phyloP scores from a whole-genome alignment of 2,888 invertebrate genomes.

The Dryobota labecula region DNA sequence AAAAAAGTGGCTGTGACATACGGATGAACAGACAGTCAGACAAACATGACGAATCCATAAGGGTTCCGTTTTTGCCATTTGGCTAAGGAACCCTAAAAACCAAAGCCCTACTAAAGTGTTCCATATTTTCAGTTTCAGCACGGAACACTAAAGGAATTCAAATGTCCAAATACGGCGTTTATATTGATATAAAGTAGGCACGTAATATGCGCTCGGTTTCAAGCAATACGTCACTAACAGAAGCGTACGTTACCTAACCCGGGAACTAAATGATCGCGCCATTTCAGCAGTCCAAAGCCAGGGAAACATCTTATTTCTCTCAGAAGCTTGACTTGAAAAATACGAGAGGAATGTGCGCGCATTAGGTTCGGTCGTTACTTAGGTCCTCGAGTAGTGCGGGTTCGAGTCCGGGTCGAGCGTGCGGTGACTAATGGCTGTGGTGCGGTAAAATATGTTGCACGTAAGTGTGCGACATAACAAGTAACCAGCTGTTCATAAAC shows the following conservation, averaged over 20 bases:
- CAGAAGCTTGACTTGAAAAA: conserved; percentile 80
- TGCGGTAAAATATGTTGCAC: conserved; percentile 77
- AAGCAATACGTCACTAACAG: conserved; percentile 62
- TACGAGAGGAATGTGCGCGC: conserved; percentile 79
- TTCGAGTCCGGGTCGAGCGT: conserved; percentile 73
- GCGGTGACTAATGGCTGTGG: conserved; percentile 80
- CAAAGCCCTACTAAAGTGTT: conserved; percentile 3
- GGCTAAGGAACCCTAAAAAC: too few relatives aligned
- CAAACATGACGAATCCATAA: too few relatives aligned
- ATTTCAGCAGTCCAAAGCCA: conserved; percentile 69
- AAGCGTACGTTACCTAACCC: conserved; percentile 58
- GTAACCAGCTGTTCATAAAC: conserved; percentile 70
- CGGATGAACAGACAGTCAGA: too few relatives aligned
- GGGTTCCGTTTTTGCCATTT: too few relatives aligned
- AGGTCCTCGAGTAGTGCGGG: conserved; percentile 73
- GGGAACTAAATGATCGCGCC: conserved; percentile 69
- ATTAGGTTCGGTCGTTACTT: conserved; percentile 83
- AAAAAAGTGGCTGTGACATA: too few relatives aligned
- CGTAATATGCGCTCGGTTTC: conserved; percentile 59
- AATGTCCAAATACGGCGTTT: conserved; percentile 54
- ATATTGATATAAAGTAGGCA: conserved; percentile 63
- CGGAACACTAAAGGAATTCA: conserved; percentile 41
- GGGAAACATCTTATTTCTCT: conserved; percentile 74
- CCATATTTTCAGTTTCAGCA: conserved; percentile 19
- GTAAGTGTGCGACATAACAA: conserved; percentile 76